Base-by-base conservation (phyloP, 2,797 vertebrate species). In the Pipistrellus pygmaeus region DNA sequence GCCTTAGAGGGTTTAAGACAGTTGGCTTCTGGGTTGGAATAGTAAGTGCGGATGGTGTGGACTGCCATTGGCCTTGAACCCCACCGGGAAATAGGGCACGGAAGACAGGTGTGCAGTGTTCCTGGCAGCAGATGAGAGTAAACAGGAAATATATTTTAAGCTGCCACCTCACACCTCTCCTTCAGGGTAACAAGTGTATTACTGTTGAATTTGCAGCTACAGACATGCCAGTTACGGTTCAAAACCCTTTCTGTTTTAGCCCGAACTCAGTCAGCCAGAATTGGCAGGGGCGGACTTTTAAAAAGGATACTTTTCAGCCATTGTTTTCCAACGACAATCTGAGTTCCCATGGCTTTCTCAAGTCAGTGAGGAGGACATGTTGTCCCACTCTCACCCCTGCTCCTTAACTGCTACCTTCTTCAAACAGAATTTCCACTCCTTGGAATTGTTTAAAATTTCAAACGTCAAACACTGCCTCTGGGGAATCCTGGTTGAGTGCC, bases 61-160 rank as follows among this genome's bases (percentile, higher is more conserved):
- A 8, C 41, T 73, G 62, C 1, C 5, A 1, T 32, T 85, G 71
- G 60, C 90, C 87, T 72, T 75, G 85, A 93, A 84, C 84, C 72
- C 93, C 85, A 68, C 66, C 21, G 66, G 86, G 91, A 95, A 64
- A 81, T 38, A 60, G 83, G 62, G 53, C 75, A 41, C 32, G 1
- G 91, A 69, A 95, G 93, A 81, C 77, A 90, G 87, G 76, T 87
- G 88, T 95, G 75, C 75, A 84, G 73, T 38, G 76, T 32, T 95
- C 84, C 38, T 81, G 90, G 93, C 53, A 57, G 73, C 38, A 18
- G 46, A 82, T 1, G 8, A 68, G 94, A 96, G 76, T 75, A 93
- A 96, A 91, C 97, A 97, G 90, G 41, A 97, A 97, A 81, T 97
- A 85, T 96, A 38, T 96, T 97, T 96, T 72, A 90, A 97, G 96